These are phyloP conservation scores for Dicycla oo DNA, from an alignment of 2,888 invertebrate species.

Conservation along the genomic window DNA sequence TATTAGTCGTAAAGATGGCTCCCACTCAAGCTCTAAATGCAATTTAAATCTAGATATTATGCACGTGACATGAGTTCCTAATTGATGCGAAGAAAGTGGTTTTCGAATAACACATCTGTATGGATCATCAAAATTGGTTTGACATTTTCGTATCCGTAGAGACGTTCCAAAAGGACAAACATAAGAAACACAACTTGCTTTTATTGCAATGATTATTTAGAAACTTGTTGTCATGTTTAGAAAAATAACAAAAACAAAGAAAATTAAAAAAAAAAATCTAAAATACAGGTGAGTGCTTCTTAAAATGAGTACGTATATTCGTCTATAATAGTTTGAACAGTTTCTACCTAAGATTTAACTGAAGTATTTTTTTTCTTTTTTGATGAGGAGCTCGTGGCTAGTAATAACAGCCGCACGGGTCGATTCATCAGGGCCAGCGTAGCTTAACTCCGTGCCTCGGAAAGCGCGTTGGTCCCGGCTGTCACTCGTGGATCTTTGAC, in stretches of 20 bases:
- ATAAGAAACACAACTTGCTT: not conserved
- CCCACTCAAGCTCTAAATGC: not conserved
- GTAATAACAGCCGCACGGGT: no score
- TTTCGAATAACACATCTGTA: no score
- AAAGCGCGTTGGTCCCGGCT: no score
- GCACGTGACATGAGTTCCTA: not conserved
- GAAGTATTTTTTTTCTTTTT: no score
- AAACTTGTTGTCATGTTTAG: not conserved
- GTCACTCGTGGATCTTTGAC: no score
- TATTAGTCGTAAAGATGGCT: not conserved
- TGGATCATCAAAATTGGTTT: no score
- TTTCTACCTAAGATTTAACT: not conserved
- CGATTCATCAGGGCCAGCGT: no score
- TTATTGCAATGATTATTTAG: not conserved
- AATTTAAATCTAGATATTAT: not conserved
- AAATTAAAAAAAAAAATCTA: no score
- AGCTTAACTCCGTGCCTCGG: no score
- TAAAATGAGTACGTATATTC: not conserved
- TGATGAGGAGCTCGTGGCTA: no score
- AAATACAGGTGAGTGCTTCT: not conserved
- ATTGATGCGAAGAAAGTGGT: not conserved
- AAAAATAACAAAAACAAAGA: no score
- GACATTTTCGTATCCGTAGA: no score
- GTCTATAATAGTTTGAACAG: not conserved
- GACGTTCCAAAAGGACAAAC: not conserved